These are phyloP conservation scores for Stenurella melanura DNA, from an alignment of 2,888 invertebrate species.

Conservation along the genomic window DNA sequence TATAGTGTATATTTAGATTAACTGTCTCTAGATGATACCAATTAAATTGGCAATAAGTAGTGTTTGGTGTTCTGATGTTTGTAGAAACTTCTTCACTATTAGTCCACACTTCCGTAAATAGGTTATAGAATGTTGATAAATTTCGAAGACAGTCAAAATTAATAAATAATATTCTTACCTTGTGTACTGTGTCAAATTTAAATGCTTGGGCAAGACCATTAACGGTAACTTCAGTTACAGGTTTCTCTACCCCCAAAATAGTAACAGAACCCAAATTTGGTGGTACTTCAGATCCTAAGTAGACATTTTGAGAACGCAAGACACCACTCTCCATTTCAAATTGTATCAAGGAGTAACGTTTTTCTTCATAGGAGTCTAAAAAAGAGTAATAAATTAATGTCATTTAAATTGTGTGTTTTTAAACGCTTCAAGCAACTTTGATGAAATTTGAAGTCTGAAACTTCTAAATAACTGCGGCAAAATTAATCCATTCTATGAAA, in stretches of 20 bases:
- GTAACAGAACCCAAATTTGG: conserved; percentile 69
- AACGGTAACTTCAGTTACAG: conserved; percentile 67
- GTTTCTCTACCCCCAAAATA: conserved; percentile 66
- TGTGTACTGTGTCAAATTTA: conserved; percentile 68
- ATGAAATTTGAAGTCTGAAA: too few relatives aligned
- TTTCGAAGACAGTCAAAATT: neutral
- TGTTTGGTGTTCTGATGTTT: too few relatives aligned
- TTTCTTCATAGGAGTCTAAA: conserved; percentile 78
- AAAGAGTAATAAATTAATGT: conserved; percentile 40
- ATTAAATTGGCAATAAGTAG: too few relatives aligned
- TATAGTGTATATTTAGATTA: too few relatives aligned
- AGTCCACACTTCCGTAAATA: too few relatives aligned
- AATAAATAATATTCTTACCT: conserved; percentile 62
- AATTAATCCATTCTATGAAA: too few relatives aligned
- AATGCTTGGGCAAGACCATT: conserved; percentile 67
- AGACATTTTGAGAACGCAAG: conserved; percentile 63
- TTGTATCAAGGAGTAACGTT: conserved; percentile 76
- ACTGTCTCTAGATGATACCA: too few relatives aligned
- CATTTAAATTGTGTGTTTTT: too few relatives aligned
- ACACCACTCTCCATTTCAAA: conserved; percentile 70
- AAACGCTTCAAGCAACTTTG: too few relatives aligned
- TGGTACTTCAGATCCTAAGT: conserved; percentile 66
- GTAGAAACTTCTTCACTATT: too few relatives aligned
- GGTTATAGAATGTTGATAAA: neutral
- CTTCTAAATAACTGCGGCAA: too few relatives aligned